phyloP scores from a whole-genome alignment of 2,113 vertebrate genomes.

The Ciconia stormi region DNA sequence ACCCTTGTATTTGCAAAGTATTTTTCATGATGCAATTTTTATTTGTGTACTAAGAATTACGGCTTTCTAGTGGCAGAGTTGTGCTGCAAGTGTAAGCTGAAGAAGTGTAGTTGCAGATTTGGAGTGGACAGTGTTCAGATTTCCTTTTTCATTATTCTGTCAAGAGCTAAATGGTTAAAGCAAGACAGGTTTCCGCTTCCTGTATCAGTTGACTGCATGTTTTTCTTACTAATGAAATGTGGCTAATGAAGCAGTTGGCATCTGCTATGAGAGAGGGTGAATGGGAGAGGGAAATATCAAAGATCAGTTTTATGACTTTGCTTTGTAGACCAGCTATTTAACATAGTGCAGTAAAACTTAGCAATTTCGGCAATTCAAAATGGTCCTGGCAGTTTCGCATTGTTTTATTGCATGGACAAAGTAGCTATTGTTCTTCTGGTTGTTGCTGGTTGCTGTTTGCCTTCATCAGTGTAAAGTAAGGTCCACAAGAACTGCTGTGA shows the following conservation, averaged over 20 bases:
- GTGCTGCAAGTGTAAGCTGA: not conserved
- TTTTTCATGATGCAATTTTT: not conserved
- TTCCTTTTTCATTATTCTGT: not conserved
- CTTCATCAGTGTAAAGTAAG: not conserved
- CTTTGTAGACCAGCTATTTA: not conserved
- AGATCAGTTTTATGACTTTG: not conserved
- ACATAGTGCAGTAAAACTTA: not conserved
- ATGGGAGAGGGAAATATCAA: not conserved
- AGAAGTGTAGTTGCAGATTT: not conserved
- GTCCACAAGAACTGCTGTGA: not conserved
- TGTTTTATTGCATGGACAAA: not conserved
- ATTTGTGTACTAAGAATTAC: not conserved
- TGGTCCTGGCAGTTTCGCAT: not conserved
- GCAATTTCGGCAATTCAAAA: not conserved
- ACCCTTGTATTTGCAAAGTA: not conserved
- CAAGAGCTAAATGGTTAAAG: not conserved
- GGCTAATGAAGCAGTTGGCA: not conserved
- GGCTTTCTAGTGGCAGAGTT: not conserved
- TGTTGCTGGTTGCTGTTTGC: not conserved
- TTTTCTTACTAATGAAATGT: not conserved
- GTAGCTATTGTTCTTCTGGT: not conserved
- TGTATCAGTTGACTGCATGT: not conserved
- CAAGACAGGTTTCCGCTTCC: not conserved
- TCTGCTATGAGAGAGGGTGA: not conserved
- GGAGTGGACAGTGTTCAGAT: not conserved